Conservation (phyloP, 2,113 vertebrate genomes). For the Orientallactaga bullata region DNA sequence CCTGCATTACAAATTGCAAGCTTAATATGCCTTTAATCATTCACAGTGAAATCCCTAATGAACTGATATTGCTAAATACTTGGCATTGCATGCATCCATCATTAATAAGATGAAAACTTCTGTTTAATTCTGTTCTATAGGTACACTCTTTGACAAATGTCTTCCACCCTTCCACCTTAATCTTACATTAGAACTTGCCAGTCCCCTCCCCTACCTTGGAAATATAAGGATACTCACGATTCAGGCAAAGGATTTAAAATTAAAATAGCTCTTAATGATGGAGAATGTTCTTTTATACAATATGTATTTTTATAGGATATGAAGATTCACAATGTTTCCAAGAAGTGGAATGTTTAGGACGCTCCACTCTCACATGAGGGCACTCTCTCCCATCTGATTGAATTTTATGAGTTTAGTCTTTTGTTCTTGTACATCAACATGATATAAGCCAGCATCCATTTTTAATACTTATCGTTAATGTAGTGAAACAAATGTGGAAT, state of each 20-base stretch:
- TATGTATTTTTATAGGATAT: constrained; percentile 52
- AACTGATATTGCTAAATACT: constrained; percentile 78
- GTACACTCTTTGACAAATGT: constrained; percentile 59
- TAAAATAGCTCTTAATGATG: constrained; percentile 56
- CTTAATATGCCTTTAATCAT: constrained; percentile 80
- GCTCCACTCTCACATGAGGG: constrained; percentile 74
- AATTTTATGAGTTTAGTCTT: constrained; percentile 74
- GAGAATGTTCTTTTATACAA: neutral
- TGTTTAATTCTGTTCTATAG: constrained; percentile 57
- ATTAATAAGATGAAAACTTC: constrained; percentile 65
- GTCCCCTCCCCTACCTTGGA: constrained; percentile 57
- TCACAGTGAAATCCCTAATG: constrained; percentile 72
- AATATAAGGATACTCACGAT: constrained; percentile 71
- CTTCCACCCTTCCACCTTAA: constrained; percentile 72
- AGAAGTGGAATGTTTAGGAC: constrained; percentile 62
- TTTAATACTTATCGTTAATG: constrained; percentile 19
- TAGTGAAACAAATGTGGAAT: constrained; percentile 46
- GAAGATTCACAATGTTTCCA: constrained; percentile 73
- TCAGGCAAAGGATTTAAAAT: constrained; percentile 69
- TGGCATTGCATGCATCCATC: constrained; percentile 34
- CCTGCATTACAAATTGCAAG: constrained; percentile 66
- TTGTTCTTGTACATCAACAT: constrained; percentile 67
- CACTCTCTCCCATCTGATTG: constrained; percentile 59
- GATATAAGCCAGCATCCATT: constrained; percentile 74
- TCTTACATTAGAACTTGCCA: constrained; percentile 54